phyloP scores from a whole-genome alignment of 2,113 vertebrate species.

The Laterallus jamaicensis region DNA sequence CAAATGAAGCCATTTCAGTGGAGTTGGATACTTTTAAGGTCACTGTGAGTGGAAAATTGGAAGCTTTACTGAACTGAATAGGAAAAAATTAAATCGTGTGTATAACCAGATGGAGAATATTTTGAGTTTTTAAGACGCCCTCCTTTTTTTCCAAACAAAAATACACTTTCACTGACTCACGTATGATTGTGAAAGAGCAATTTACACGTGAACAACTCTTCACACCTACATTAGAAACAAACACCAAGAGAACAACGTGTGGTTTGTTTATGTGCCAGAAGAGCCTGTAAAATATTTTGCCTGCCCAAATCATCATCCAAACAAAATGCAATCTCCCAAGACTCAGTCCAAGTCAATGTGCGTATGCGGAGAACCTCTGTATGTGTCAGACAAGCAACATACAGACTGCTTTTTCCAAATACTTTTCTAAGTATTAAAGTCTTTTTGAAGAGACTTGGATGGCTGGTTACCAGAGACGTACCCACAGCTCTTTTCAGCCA shows the following conservation, averaged over 20 bases:
- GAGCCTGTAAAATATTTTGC: neutral
- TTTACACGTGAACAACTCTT: neutral
- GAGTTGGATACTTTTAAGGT: constrained; percentile 29
- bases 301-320: neutral
- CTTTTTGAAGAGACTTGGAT: neutral
- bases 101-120: constrained; percentile 9
- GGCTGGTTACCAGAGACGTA: accelerated
- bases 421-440: neutral
- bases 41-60: constrained; percentile 41
- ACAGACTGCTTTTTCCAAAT: neutral
- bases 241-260: neutral
- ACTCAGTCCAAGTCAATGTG: neutral
- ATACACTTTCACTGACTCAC: neutral
- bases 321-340: neutral
- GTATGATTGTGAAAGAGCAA: neutral
- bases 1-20: neutral
- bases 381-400: neutral
- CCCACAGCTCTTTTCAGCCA: neutral
- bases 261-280: neutral
- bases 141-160: neutral
- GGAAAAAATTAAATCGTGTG: constrained; percentile 48
- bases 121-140: neutral
- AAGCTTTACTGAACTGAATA: neutral
- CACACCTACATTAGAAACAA: neutral
- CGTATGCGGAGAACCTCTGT: neutral